phyloP scores from a whole-genome alignment of 2,113 vertebrate species.

The Eudorcas thomsonii region DNA sequence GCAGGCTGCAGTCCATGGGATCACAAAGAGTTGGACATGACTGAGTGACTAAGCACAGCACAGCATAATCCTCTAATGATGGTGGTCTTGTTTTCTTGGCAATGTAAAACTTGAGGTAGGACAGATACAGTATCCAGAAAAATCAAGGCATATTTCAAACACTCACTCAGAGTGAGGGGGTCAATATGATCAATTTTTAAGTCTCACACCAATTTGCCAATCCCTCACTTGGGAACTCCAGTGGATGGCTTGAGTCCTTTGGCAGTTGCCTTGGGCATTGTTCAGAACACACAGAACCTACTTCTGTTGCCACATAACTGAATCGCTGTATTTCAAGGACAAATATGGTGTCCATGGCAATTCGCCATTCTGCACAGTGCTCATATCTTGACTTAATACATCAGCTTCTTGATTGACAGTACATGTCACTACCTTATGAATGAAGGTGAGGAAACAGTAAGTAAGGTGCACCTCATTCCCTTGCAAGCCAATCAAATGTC shows the following conservation, averaged over 20 bases:
- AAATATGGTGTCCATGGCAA: neutral
- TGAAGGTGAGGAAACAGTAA: neutral
- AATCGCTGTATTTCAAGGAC: neutral
- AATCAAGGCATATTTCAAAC: neutral
- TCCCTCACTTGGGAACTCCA: neutral
- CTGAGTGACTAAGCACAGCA: neutral
- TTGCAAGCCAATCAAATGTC: neutral
- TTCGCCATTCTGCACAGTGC: neutral
- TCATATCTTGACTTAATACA: neutral
- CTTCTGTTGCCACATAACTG: neutral
- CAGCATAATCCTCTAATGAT: neutral
- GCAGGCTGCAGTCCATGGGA: neutral
- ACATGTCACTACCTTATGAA: neutral
- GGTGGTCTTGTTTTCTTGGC: neutral
- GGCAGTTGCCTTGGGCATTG: neutral
- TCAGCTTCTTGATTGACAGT: neutral
- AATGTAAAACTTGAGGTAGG: neutral
- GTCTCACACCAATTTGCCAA: neutral
- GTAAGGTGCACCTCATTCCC: neutral
- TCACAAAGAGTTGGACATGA: neutral
- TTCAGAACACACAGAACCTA: neutral
- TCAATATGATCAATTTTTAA: neutral
- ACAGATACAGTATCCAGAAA: neutral
- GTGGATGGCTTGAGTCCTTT: neutral
- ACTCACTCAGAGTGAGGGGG: neutral